Evolutionary conservation across 2,113 vertebrate genomes (phyloP).

Genomic region (Ibidorhyncha struthersii): DNA sequence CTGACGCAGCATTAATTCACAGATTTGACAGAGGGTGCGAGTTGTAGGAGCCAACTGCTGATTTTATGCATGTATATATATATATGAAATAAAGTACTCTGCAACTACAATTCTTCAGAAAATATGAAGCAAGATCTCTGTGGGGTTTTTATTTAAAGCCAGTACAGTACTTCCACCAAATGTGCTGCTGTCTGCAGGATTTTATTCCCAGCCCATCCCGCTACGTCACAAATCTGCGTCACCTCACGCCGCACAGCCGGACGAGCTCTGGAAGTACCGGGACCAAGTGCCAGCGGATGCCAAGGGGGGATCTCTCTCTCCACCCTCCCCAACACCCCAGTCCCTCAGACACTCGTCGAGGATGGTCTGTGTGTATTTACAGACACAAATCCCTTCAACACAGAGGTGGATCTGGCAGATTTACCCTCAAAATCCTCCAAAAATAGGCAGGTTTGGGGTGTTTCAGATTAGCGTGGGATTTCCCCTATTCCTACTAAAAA

Average conservation of each 20-base stretch:
- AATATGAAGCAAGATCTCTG: not conserved
- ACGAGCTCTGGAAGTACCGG: not conserved
- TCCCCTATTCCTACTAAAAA: not conserved
- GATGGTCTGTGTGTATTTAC: no score
- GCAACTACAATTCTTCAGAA: not conserved
- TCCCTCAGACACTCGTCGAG: accelerated
- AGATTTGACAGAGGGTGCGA: accelerated
- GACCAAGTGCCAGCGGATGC: not conserved
- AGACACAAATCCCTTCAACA: not conserved
- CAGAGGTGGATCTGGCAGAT: not conserved
- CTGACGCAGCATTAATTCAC: accelerated
- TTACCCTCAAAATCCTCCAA: not conserved
- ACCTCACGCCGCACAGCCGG: accelerated
- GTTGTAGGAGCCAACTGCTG: not conserved
- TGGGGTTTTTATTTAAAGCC: not conserved
- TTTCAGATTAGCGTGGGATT: not conserved
- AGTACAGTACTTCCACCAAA: not conserved
- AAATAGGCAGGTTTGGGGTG: not conserved
- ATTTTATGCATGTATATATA: not conserved
- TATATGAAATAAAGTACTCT: not conserved
- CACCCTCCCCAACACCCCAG: not conserved
- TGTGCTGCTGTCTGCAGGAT: not conserved
- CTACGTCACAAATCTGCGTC: not conserved
- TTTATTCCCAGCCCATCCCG: not conserved
- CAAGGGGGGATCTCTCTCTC: accelerated